Evolutionary conservation across 1,140 invertebrate species (phyloP).

Genomic region (Planococcus citri): DNA sequence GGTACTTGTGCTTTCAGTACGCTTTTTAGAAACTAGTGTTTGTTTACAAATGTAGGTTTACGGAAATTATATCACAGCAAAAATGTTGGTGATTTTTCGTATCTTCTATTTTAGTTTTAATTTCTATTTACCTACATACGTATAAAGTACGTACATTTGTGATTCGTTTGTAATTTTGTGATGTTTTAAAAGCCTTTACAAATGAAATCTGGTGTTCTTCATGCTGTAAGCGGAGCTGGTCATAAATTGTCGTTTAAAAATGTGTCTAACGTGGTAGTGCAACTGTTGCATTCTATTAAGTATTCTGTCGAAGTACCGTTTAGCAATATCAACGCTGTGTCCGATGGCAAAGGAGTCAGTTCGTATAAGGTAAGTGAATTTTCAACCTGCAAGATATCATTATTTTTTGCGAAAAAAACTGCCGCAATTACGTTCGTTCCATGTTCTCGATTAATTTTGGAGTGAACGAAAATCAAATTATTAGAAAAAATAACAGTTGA

Average conservation of each 20-base stretch:
- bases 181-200: conserved; percentile 43
- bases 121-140: too few species aligned
- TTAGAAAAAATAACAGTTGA: too few species aligned
- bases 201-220: conserved; percentile 56
- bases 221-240: conserved; percentile 46
- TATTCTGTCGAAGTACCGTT: conserved; percentile 87
- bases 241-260: conserved; percentile 80
- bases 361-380: conserved; percentile 36
- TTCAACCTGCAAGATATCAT: too few species aligned
- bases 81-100: too few species aligned
- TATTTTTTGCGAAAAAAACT: conserved; percentile 13
- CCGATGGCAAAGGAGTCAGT: conserved; percentile 12
- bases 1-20: too few species aligned
- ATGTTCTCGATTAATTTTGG: too few species aligned
- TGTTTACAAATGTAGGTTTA: too few species aligned
- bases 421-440: too few species aligned
- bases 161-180: conserved; percentile 4
- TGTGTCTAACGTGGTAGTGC: conserved; percentile 80
- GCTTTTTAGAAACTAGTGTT: too few species aligned
- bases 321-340: conserved; percentile 35
- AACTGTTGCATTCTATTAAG: conserved; percentile 78
- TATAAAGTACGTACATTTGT: not conserved
- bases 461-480: too few species aligned
- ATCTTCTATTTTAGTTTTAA: too few species aligned
- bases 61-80: too few species aligned